Evolutionary conservation across 2,113 vertebrate genomes (phyloP), one percentile per base, ranked within the genome.

Genomic region (Rhea pennata): DNA sequence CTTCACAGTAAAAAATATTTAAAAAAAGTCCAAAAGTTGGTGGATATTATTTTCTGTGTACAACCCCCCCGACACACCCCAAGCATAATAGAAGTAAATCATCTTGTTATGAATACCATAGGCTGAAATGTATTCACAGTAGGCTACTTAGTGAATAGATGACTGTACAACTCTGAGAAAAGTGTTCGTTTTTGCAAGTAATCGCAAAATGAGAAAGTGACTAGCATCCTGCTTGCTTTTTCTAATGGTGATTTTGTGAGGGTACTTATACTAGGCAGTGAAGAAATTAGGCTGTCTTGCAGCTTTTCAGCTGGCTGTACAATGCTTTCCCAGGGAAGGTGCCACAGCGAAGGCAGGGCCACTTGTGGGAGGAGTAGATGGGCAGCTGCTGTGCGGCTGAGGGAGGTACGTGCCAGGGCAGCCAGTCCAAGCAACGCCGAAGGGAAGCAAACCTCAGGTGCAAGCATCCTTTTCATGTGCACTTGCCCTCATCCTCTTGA

Each of bases 351-450:
- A 67, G 59, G 26, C 40, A 66, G n/a, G 12, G 36, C 19, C 21
- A 40, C 17, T 48, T 84, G 12, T 27, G 44, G 14, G 29, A 0
- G 0, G 26, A 42, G 33, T 40, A 19, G 14, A 12, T 36, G 5
- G 59, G 17, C 80, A 88, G 50, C 82, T 27, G 31, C 44, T 22
- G 21, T 64, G 42, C 33, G 54, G 17, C 16, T 21, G 8, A 24
- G 80, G 58, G 40, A 3, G 12, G 11, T 9, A 73, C 1, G 1
- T 26, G 8, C 72, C 58, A 42, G 67, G 23, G n/a, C 26, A 59
- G 33, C 12, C 40, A 48, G 29, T 24, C 31, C 81, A 26, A 73
- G 5, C 48, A 62, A 0, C 26, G 27, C 10, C 48, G 19, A 67
- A 13, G 5, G 27, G 16, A 22, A 61, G 16, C 54, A 76, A 72